Percentiles rank a stretch among this genome's conserved stretches.
Evolutionary conservation across 1,140 invertebrate species (phyloP).

Genomic region (Lordiphosa stackelbergi): DNA sequence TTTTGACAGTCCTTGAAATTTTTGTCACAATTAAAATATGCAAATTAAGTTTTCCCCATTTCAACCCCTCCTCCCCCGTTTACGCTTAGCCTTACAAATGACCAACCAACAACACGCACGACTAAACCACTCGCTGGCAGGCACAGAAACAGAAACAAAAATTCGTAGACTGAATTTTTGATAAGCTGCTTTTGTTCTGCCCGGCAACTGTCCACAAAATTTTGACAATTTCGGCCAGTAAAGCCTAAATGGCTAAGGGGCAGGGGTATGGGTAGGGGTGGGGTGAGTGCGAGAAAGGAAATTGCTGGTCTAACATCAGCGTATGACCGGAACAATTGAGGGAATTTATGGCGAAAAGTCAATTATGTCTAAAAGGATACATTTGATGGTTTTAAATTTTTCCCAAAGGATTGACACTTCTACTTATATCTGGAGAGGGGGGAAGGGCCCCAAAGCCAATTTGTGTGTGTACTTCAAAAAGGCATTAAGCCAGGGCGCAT

Average conservation of each 20-base stretch:
- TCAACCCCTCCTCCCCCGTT: constrained; percentile 17
- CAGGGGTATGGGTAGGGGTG: background rate
- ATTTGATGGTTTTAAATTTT: constrained; percentile 26
- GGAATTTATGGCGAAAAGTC: constrained; percentile 62
- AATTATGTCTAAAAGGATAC: constrained; percentile 39
- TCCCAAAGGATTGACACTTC: constrained; percentile 25
- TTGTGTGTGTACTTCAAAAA: constrained; percentile 53
- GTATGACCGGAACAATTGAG: constrained; percentile 49
- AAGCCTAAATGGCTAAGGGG: constrained; percentile 44
- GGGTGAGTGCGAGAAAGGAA: constrained; percentile 4
- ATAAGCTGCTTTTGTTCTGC: constrained; percentile 35
- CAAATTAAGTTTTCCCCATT: constrained; percentile 34
- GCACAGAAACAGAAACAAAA: constrained; percentile 30
- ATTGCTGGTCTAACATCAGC: constrained; percentile 7
- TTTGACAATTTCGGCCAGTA: constrained; percentile 51
- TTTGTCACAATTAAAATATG: constrained; percentile 57
- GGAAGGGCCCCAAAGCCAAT: constrained; percentile 5
- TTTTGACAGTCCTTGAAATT: constrained; percentile 11
- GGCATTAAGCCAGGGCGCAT: constrained; percentile 61
- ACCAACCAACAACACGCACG: constrained; percentile 50
- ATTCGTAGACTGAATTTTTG: constrained; percentile 59
- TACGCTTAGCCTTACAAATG: constrained; percentile 15
- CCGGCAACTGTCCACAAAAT: constrained; percentile 23
- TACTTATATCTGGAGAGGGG: constrained; percentile 8
- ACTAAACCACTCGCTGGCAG: constrained; percentile 17